These are phyloP conservation scores for Anser brachyrhynchus DNA, from an alignment of 2,113 vertebrate genomes.

Conservation along the genomic window DNA sequence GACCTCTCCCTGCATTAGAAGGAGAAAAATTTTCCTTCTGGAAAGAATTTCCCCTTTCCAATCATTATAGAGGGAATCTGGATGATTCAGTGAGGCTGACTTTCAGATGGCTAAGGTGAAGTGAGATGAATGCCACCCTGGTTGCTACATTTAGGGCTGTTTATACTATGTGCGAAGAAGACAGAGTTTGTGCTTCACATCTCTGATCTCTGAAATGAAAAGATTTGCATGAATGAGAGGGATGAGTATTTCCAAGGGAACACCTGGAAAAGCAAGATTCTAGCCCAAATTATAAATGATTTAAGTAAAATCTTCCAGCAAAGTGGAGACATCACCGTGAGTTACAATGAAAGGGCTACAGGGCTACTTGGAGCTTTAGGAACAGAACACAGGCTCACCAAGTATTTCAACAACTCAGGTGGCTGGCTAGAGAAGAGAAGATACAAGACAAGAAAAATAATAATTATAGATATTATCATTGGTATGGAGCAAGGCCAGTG, in stretches of 20 bases:
- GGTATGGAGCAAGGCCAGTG: not conserved
- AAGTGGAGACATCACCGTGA: not conserved
- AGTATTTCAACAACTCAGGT: not conserved
- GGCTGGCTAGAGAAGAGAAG: not conserved
- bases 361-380: not conserved
- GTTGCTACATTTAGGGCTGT: not conserved
- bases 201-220: not conserved
- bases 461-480: not conserved
- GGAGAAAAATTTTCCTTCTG: not conserved
- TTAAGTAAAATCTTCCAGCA: not conserved
- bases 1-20: not conserved
- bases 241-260: not conserved
- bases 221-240: not conserved
- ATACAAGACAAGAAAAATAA: constrained; percentile 4
- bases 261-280: not conserved
- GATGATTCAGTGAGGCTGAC: not conserved
- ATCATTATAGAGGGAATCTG: not conserved
- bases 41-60: not conserved
- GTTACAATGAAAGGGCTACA: not conserved
- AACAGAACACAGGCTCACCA: not conserved
- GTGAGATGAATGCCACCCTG: not conserved
- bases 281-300: not conserved
- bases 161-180: not conserved
- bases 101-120: not conserved
- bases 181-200: not conserved